Base-by-base conservation (phyloP, 2,888 invertebrate species). In the Spialia ferax region DNA sequence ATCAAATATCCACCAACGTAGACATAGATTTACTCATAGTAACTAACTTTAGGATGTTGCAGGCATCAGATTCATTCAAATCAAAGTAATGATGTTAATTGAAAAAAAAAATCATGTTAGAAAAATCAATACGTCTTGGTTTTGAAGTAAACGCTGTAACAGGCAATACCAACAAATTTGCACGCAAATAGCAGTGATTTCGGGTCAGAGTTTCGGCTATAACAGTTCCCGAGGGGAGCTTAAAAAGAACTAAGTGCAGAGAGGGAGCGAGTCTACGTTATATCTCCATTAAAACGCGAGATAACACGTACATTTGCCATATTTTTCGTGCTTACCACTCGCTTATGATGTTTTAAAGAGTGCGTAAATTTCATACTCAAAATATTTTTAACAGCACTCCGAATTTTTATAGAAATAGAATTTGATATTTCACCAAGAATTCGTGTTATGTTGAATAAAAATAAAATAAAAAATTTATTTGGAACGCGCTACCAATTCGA, bases 241-340 rank as follows among this genome's bases (percentile, higher is more conserved):
- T 60, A 45, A 48, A 60, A 60, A 20, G 60, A 61, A 61, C 48
- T 48, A 61, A 61, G 48, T 48, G 60, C 45, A 32, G 18, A 61
- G 48, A 29, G 60, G 60, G 48, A 48, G 32, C 48, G 18, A 48
- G 60, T 60, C 29, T 48, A 48, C 60, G 18, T 61, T 61, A 32
- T 32, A 32, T 61, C 48, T 48, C 60, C 48, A 61, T 61, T 61
- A 48, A 61, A 61, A 61, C 48, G 29, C 29, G 20, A 38, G 45
- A 32, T 61, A 61, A 48, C 42, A 32, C 18, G 18, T 29, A 61
- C 13, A 48, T 61, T 61, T 20, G 13, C 48, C 48, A 61, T 61
- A 48, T 59, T 61, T 61, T 48, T 61, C 45, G 18, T 15, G 45
- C 45, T 57, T 38, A 38, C 38, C 23, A 23, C 59, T 59, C 35